Evolutionary conservation across 2,113 vertebrate species (phyloP), one percentile per base, ranked within the genome.

Genomic region (Callaeas wilsoni): DNA sequence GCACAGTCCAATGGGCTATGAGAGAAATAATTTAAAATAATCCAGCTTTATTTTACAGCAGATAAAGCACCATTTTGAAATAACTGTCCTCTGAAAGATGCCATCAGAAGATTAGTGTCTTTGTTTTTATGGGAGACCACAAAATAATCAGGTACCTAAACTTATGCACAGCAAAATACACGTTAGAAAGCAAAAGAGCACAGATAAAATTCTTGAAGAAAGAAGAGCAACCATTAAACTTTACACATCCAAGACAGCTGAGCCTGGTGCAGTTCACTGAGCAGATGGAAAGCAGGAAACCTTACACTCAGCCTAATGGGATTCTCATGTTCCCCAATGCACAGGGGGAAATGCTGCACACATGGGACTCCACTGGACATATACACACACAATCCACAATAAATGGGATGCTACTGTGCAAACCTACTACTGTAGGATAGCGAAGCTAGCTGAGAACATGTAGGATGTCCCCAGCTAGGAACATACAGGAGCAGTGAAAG

Each of bases 241-340:
- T 73, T 35, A 52, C 10, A 52, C 1, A 2, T 11, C 69, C 60
- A 60, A 64, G 62, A 55, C 77, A 93, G 53, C 77, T 87, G 73
- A 79, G 84, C 46, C 91, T 76, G 64, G 21, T 89, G 53, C 74
- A 68, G 53, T 62, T 76, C 62, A 82, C 57, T 23, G 65, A 87
- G 81, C 57, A 96, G 81, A 96, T 60, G 78, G 87, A 84, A 94
- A 65, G 65, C 4, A 21, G 57, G 89, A 91, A 96, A 94, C 50
- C 23, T 91, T 91, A 87, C 47, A 89, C 4, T 1, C 41, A 79
- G 32, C 8, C 71, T 89, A 80, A 85, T 62, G 65, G 32, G 53
- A 79, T 89, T 91, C 81, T 87, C 59, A 44, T 55, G 63, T 87
- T 93, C 35, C 90, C 41, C 64, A 78, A 9, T 6, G 49, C 30